Base-by-base conservation (phyloP, 2,113 vertebrate genomes). In the Gulo gulo region DNA sequence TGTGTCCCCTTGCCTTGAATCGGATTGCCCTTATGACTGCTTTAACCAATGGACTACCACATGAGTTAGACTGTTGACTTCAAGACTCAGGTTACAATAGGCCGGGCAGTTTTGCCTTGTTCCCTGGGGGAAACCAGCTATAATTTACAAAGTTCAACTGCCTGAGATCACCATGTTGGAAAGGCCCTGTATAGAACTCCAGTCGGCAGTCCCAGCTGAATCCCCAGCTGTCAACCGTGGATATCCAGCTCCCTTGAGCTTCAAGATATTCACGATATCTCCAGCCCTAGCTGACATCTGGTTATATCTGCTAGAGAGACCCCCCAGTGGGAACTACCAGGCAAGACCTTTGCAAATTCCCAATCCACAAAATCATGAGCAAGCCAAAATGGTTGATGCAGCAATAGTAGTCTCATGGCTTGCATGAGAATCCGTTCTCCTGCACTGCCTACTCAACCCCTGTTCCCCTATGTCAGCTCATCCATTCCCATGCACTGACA, bases 161-260 rank as follows among this genome's bases (percentile, higher is more conserved):
- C 50, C 50, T n/a, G 50, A 78, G 42, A 85, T 61, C 2, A 63
- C 3, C 34, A 11, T 21, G 0, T 65, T 29, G 24, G 57, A 83
- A 21, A 36, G 24, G 7, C 2, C 31, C 9, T 26, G 0, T 18
- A 13, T 14, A 52, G 10, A 6, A 42, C 2, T 36, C 6, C 24
- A 67, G 57, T 31, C 5, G 26, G 34, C 6, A 57, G 7, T 7
- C 20, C 73, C 79, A 89, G 20, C 11, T 29, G 45, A 82, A 23
- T 42, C 59, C 26, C 74, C 69, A 65, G 34, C 47, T 87, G 7
- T 50, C 24, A 31, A 14, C 36, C 16, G 36, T 7, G n/a, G 14
- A n/a, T 9, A 29, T 36, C 39, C 18, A 59, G 7, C 16, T 23
- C 47, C 1, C 6, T 14, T 47, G 57, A 91, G 74, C 31, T 29